A percentile compares a stretch with the other conserved stretches of the same genome.
These are phyloP conservation scores for Acrobasis repandana DNA, from an alignment of 2,888 invertebrate genomes.

Conservation along the genomic window DNA sequence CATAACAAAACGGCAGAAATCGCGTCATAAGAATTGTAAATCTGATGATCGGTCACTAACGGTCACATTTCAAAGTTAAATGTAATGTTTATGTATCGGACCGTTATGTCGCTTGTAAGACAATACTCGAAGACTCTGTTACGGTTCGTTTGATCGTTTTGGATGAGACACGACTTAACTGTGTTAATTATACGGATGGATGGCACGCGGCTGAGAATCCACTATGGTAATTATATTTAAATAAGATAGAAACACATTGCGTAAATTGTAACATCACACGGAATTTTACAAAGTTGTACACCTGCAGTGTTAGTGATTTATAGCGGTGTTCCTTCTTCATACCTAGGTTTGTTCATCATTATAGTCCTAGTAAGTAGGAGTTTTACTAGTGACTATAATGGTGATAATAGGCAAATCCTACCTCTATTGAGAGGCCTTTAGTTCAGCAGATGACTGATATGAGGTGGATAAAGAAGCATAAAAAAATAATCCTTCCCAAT, in stretches of 20 bases:
- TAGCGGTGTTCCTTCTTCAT: too few species aligned
- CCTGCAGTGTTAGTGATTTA: too few species aligned
- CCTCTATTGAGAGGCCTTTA: too few species aligned
- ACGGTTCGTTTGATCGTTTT: not conserved
- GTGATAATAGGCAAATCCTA: too few species aligned
- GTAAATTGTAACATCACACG: not conserved
- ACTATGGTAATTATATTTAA: too few species aligned
- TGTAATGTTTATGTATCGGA: slow-evolving; percentile 18
- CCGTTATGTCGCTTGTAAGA: slow-evolving; percentile 15
- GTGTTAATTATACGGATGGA: not conserved
- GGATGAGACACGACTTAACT: not conserved
- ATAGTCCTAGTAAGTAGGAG: too few species aligned
- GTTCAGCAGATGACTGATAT: too few species aligned
- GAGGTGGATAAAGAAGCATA: too few species aligned
- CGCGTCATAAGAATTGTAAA: slow-evolving; percentile 6
- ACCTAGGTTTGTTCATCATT: too few species aligned
- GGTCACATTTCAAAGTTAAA: slow-evolving; percentile 18
- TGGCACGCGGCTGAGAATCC: not conserved
- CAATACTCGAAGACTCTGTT: not conserved
- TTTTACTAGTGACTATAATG: too few species aligned
- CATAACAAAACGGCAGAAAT: not conserved
- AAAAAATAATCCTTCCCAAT: too few species aligned
- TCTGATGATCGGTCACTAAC: slow-evolving; percentile 16
- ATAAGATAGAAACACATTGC: not conserved
- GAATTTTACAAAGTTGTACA: too few species aligned